Evolutionary conservation across 2,113 vertebrate genomes (phyloP).

Genomic region (Urocolius indicus): DNA sequence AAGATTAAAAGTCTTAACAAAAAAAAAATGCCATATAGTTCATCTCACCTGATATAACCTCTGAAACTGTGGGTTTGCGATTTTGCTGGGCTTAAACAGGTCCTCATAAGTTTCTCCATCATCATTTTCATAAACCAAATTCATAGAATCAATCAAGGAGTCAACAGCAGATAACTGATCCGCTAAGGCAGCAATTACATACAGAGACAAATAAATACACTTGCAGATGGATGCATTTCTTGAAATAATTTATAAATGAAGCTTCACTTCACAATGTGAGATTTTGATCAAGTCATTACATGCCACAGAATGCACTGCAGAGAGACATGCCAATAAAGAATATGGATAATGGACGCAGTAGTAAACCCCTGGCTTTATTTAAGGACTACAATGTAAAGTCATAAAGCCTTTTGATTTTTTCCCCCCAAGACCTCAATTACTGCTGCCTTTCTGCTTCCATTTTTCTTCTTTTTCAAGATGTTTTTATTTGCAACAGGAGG

Average conservation of each 20-base stretch:
- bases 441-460: not conserved
- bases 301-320: not conserved
- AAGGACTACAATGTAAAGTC: not conserved
- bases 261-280: not conserved
- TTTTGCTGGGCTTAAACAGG: conserved; percentile 86
- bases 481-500: conserved; percentile 36
- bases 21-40: not conserved
- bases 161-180: conserved; percentile 88
- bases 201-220: conserved; percentile 23
- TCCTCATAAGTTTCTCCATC: conserved; percentile 82
- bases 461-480: conserved; percentile 29
- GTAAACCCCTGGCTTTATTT: conserved; percentile 14
- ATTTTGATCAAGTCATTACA: not conserved
- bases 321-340: not conserved
- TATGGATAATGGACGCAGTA: not conserved
- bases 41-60: conserved; percentile 91
- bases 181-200: conserved; percentile 69
- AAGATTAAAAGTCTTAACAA: not conserved
- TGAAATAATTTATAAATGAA: conserved; percentile 7
- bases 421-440: not conserved
- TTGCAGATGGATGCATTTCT: not conserved
- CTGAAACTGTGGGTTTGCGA: conserved; percentile 94
- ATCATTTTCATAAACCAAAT: conserved; percentile 83
- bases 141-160: conserved; percentile 93
- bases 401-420: not conserved